Percentiles rank a stretch among this genome's conserved stretches.
Conservation (phyloP, 2,113 vertebrate genomes). For the Pseudolaguvia tuberculata region DNA sequence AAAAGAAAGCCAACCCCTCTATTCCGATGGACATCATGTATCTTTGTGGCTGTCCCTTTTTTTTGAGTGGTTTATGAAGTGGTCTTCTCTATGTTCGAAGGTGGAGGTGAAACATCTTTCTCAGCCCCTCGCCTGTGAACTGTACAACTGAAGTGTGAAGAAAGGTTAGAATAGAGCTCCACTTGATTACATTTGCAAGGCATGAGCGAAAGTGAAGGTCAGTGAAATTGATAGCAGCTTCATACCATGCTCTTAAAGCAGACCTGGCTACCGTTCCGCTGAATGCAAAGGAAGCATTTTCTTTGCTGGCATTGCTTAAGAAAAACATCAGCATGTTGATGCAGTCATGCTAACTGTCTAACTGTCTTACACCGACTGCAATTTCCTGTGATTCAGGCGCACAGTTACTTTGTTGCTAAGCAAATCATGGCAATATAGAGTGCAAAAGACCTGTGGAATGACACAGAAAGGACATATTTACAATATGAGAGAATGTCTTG, state of each 20-base stretch:
- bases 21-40: background rate
- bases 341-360: conserved; percentile 57
- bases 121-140: conserved; percentile 11
- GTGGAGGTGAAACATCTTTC: conserved; percentile 36
- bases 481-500: background rate
- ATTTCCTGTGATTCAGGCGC: conserved; percentile 44
- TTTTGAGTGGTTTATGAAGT: conserved; percentile 12
- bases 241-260: conserved; percentile 55
- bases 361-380: conserved; percentile 55
- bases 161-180: conserved; percentile 25
- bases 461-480: conserved; percentile 5
- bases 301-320: conserved; percentile 53
- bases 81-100: conserved; percentile 28
- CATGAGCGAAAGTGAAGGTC: conserved; percentile 59
- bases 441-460: conserved; percentile 11
- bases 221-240: conserved; percentile 70
- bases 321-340: conserved; percentile 56
- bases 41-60: conserved; percentile 18
- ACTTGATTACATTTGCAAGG: conserved; percentile 57
- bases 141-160: background rate
- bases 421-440: conserved; percentile 41
- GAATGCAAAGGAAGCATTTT: conserved; percentile 64
- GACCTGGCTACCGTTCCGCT: conserved; percentile 52
- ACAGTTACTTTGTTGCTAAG: conserved; percentile 57
- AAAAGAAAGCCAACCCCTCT: conserved; percentile 14